Base-by-base conservation (phyloP, 2,797 vertebrate genomes). In the Falco biarmicus region DNA sequence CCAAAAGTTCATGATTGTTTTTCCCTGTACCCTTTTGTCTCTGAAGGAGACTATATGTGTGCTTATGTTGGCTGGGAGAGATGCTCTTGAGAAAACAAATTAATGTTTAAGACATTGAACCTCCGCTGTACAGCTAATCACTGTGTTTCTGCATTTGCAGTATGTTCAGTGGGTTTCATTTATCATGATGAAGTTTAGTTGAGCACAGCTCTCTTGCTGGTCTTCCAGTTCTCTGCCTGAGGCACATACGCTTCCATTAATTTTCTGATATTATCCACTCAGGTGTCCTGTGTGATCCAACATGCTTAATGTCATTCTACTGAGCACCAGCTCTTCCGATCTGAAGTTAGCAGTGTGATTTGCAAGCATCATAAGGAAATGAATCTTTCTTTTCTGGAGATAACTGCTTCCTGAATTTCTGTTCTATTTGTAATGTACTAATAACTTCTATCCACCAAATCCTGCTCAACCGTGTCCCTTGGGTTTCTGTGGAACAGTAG, bases 271-370 rank as follows among this genome's bases (percentile, higher is more conserved):
- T 97, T 96, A 97, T 94, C 95, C 91, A 92, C 91, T 97, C 95
- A 95, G 95, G 96, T 97, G 95, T 96, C 93, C 93, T 96, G 84
- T 96, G 95, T 97, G 95, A 97, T 96, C 94, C 95, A 97, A 86
- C 94, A 94, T 88, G 87, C 87, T 91, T 96, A 95, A 96, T 96
- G 96, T 96, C 89, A 94, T 97, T 96, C 85, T 86, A 29, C 76
- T n/a, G 94, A 95, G 96, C 94, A 84, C 93, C 87, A 91, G 93
- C 89, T 94, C 93, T 96, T 91, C 91, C 66, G 80, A 95, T 95
- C 87, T 95, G 94, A 91, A 96, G 79, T 82, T 93, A 88, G 85
- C 79, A 78, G 89, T 87, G 94, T 54, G 89, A 92, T 95, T 95
- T 96, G 94, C 92, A 82, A 93, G 89, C 94, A 90, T 77, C 85